Percentiles rank a stretch among this genome's conserved stretches.
phyloP scores from a whole-genome alignment of 2,113 vertebrate species.

The Pteropus alecto region DNA sequence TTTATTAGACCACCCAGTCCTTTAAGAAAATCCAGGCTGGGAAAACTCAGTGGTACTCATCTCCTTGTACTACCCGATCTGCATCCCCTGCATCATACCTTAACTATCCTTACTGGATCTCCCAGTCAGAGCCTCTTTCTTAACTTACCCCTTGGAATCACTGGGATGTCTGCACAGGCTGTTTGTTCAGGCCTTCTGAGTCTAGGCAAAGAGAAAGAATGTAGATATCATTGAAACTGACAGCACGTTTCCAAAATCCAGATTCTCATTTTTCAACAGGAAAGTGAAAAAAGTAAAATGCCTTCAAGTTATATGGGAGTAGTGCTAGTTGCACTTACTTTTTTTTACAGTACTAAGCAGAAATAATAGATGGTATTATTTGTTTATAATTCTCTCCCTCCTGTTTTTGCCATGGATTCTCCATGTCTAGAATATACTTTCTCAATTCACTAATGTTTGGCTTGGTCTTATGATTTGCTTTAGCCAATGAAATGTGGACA shows the following conservation, averaged over 20 bases:
- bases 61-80: neutral
- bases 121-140: neutral
- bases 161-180: neutral
- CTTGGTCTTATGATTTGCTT: neutral
- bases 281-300: constrained; percentile 22
- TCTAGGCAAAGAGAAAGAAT: constrained; percentile 18
- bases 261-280: neutral
- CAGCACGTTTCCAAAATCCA: neutral
- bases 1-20: neutral
- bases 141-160: neutral
- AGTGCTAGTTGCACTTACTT: neutral
- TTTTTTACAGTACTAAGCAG: neutral
- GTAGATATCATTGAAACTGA: neutral
- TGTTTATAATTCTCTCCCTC: neutral
- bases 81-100: neutral
- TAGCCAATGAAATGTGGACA: neutral
- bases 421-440: neutral
- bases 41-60: neutral
- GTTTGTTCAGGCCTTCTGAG: neutral
- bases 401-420: neutral
- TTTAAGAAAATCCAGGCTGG: neutral
- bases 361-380: constrained; percentile 5
- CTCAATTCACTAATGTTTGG: neutral
- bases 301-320: neutral
- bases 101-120: neutral